Base-by-base conservation (phyloP, 2,113 vertebrate genomes). In the Hyaena hyaena region DNA sequence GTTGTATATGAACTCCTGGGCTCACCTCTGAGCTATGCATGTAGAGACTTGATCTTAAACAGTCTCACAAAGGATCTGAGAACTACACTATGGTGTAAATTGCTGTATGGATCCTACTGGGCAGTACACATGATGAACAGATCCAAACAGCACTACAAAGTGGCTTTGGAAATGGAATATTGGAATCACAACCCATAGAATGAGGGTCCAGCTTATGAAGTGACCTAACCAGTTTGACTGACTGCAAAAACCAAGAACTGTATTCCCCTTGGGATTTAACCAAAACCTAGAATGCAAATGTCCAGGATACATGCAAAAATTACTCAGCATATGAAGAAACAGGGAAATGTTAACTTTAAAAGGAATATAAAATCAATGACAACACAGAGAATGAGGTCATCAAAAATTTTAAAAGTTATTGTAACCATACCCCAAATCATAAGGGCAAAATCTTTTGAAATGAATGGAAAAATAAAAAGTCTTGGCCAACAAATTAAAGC, bases 361-460 rank as follows among this genome's bases (percentile, higher is more conserved):
- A 65, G 19, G 33, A 81, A 92, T 91, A 80, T 7, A 73, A 87
- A 81, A 86, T 89, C 24, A 58, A 73, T 4, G 1, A 87, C 26
- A n/a, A 87, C 12, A 58, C 7, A 87, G 9, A 24, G 19, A 92
- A 88, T 28, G 5, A 10, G 66, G 8, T 87, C 74, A 95, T 55
- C 45, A 68, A 88, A 65, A 8, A 82, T n/a, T 66, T 48, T 61
- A 26, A 81, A n/a, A 68, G 53, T 83, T 88, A 61, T 50, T 77
- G 10, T 39, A 85, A 84, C 15, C 55, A 93, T n/a, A 31, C 35
- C n/a, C 7, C 45, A 89, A 86, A 81, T n/a, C 19, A n/a, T 43
- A 80, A 80, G 39, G 21, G 17, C 66, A 90, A 93, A 93, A 45
- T 45, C 24, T 83, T 96, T 63, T 66, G 9, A 93, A 93, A 87